Evolutionary conservation across 2,888 invertebrate genomes (phyloP).

Genomic region (Norana najaformis): DNA sequence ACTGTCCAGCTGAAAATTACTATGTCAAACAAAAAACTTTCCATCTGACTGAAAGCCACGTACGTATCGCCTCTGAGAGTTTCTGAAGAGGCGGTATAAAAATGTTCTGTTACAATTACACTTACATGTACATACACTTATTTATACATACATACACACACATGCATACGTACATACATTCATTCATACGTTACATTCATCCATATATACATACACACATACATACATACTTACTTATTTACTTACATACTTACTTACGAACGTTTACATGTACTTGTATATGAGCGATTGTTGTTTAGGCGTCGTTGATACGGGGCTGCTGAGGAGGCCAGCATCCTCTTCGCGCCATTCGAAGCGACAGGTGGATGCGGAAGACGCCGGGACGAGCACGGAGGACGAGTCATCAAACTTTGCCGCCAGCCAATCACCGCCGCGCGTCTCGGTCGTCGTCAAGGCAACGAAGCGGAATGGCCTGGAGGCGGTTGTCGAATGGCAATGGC

Average conservation of each 20-base stretch:
- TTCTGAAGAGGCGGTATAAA: too few relatives aligned
- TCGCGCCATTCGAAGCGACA: slow-evolving; percentile 10
- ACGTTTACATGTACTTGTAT: background rate
- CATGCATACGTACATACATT: background rate
- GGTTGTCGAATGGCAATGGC: background rate
- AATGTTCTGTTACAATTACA: too few relatives aligned
- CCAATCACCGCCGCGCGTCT: background rate
- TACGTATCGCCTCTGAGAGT: too few relatives aligned
- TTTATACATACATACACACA: too few relatives aligned
- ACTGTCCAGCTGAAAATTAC: too few relatives aligned
- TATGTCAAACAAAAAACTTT: too few relatives aligned
- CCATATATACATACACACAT: too few relatives aligned
- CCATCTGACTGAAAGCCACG: too few relatives aligned
- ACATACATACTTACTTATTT: too few relatives aligned
- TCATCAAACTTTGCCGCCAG: background rate
- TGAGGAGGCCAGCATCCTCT: background rate
- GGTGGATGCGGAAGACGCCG: background rate
- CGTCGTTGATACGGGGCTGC: background rate
- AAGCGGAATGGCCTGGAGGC: background rate
- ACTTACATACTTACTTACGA: background rate
- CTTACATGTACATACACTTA: too few relatives aligned
- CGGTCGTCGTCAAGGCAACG: slow-evolving; percentile 8
- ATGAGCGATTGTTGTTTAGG: background rate
- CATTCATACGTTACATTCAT: background rate
- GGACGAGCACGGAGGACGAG: background rate